These are phyloP conservation scores for Tychaedon coryphoeus DNA, from an alignment of 2,113 vertebrate genomes.

Conservation along the genomic window DNA sequence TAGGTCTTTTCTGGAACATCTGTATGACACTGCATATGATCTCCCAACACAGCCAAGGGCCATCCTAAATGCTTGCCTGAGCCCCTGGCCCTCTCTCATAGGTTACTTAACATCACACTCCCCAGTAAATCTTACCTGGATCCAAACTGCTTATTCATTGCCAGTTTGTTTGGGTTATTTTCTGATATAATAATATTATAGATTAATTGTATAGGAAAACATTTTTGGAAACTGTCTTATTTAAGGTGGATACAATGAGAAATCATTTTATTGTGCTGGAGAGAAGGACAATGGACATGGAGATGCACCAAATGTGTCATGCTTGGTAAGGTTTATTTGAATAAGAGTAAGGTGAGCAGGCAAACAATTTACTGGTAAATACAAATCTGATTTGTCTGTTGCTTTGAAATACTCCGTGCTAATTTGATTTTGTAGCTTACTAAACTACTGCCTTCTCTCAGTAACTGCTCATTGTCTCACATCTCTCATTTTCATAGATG, in stretches of 20 bases:
- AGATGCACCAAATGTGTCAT: neutral
- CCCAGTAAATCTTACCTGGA: neutral
- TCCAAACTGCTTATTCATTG: neutral
- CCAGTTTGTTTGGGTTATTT: neutral
- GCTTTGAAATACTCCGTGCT: neutral
- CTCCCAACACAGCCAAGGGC: neutral
- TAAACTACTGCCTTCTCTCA: neutral
- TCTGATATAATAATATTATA: neutral
- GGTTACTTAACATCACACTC: neutral
- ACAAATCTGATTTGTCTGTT: neutral
- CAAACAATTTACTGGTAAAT: neutral
- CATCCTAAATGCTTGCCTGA: neutral
- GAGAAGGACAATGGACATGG: neutral
- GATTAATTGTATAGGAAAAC: neutral
- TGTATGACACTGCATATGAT: neutral
- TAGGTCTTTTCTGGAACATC: neutral
- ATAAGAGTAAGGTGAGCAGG: neutral
- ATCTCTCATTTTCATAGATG: constrained; percentile 78
- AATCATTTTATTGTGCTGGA: neutral
- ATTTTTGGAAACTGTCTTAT: neutral
- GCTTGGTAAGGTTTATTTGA: constrained; percentile 22
- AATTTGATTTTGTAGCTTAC: neutral
- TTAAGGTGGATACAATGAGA: neutral
- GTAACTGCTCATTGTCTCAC: constrained; percentile 56
- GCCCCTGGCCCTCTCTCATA: neutral